Evolutionary conservation across 2,797 vertebrate genomes (phyloP).

Genomic region (Loriculus beryllinus): DNA sequence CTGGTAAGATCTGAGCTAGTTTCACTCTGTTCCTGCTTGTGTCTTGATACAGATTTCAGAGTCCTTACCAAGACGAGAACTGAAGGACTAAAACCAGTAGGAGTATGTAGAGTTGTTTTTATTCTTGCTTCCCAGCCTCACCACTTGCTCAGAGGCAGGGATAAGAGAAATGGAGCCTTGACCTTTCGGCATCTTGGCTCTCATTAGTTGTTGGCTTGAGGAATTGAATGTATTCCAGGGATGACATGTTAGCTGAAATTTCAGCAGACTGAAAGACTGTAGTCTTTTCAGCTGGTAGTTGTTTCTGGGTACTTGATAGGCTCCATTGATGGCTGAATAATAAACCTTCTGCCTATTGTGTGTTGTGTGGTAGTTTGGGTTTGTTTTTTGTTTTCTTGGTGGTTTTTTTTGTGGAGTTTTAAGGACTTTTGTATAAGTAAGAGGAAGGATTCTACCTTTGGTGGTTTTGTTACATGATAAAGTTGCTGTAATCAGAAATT

Average conservation of each 20-base stretch:
- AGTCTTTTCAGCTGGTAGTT: conserved; percentile 2
- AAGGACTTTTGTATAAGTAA: background rate
- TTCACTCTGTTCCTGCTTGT: background rate
- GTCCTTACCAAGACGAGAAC: background rate
- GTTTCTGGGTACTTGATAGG: background rate
- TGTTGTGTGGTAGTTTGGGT: background rate
- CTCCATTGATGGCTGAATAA: background rate
- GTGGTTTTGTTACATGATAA: background rate
- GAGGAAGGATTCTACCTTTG: background rate
- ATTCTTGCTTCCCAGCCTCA: background rate
- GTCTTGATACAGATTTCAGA: background rate
- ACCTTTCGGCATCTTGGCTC: background rate
- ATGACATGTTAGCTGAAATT: background rate
- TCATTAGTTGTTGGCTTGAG: conserved; percentile 7
- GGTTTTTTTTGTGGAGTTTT: background rate
- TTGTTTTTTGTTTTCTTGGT: background rate
- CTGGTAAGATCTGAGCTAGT: background rate
- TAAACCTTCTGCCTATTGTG: background rate
- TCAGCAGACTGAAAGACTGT: background rate
- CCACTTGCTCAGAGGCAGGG: background rate
- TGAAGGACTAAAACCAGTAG: background rate
- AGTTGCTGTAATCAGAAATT: background rate
- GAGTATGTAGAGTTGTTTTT: background rate
- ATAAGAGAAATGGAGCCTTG: background rate
- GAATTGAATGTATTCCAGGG: conserved; percentile 9